Base-by-base conservation (phyloP, 2,888 invertebrate species). In the Caenorhabditis afra region DNA sequence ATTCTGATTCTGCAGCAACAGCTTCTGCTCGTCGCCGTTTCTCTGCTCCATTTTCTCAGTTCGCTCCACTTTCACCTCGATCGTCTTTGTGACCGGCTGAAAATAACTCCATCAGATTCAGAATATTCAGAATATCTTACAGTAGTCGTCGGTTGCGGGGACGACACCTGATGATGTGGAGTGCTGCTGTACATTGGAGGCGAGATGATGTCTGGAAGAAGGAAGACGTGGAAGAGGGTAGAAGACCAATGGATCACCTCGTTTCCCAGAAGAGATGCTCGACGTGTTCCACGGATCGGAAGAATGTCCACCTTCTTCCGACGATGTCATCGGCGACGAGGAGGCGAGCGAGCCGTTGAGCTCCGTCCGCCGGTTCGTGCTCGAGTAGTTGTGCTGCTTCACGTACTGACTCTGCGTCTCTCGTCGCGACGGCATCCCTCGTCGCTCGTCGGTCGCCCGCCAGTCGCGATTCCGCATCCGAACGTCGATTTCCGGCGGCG, bases 311-410 rank as follows among this genome's bases (percentile, higher is more conserved):
- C 77, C 82, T 66, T 82, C 82, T 73, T 78, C 78, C 18, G 82
- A 82, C 61, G 82, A 82, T 57, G 82, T 82, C 76, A 82, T 74
- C 50, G 82, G 82, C 2, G 82, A 82, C n/a, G 79, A 79, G 22
- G 82, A 82, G 18, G 82, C 74, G 20, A 82, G 23, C 47, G 76
- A 76, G 10, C 82, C 79, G 49, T 66, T 65, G 18, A 64, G 50
- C 37, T 79, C 73, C 18, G 58, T 47, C 20, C 77, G 70, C 0
- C 68, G 68, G 18, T 64, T 77, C 18, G 76, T 44, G 68, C 64
- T 70, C 77, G 77, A 77, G 50, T 65, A 77, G 20, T 77, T 77
- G 49, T 77, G 62, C 37, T 77, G 62, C 22, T 77, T 77, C 11
- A 77, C 57, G 66, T 71, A 77, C 37, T 77, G 77, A 29, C 77